phyloP scores from a whole-genome alignment of 2,113 vertebrate species.

The Motacilla alba region DNA sequence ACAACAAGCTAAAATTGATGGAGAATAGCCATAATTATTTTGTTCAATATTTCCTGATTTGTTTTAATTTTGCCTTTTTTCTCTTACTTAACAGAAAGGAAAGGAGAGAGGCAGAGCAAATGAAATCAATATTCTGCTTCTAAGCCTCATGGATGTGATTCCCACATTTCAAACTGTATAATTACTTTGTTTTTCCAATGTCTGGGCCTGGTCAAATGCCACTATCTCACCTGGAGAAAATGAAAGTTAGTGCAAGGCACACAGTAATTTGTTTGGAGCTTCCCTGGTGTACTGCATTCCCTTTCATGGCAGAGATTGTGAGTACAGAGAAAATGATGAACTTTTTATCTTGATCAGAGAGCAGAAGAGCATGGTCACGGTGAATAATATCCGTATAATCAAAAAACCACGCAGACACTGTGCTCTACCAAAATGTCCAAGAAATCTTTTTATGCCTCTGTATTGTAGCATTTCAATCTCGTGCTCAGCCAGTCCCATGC shows the following conservation, averaged over 20 bases:
- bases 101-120: not conserved
- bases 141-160: accelerated
- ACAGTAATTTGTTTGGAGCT: not conserved
- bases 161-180: not conserved
- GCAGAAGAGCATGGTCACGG: not conserved
- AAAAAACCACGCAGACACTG: not conserved
- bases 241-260: not conserved
- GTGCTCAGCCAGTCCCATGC: not conserved
- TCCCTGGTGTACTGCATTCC: not conserved
- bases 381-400: not conserved
- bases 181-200: not conserved
- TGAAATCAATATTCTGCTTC: not conserved
- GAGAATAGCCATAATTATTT: not conserved
- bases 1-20: not conserved
- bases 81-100: not conserved
- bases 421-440: not conserved
- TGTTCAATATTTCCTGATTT: not conserved
- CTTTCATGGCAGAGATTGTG: not conserved
- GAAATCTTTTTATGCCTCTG: not conserved
- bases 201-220: not conserved
- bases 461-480: not conserved
- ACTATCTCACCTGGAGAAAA: not conserved
- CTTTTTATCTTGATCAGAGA: not conserved
- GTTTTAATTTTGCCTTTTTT: accelerated
- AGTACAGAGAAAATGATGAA: not conserved